Percentiles rank a stretch among this genome's conserved stretches.
phyloP scores from a whole-genome alignment of 2,888 invertebrate species.

The Brachyptera putata region DNA sequence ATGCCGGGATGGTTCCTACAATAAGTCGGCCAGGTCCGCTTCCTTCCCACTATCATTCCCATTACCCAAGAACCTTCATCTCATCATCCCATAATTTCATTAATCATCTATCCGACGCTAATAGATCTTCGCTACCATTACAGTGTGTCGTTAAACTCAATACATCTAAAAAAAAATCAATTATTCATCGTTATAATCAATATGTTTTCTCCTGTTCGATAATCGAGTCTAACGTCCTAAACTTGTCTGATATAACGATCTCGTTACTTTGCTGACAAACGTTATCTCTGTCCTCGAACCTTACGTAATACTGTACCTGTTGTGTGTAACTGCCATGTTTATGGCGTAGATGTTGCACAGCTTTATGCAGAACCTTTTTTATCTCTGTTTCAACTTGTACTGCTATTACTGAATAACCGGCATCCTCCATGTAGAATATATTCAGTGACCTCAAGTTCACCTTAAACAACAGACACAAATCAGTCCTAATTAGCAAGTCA shows the following conservation, averaged over 20 bases:
- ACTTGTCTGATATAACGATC: too few species aligned
- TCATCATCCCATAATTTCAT: too few species aligned
- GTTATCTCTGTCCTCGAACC: too few species aligned
- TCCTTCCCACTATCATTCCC: too few species aligned
- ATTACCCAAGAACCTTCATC: too few species aligned
- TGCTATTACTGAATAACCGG: constrained; percentile 51
- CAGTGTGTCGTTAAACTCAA: not conserved
- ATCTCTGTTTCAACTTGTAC: constrained; percentile 53
- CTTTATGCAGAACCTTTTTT: constrained; percentile 47
- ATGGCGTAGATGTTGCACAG: constrained; percentile 50
- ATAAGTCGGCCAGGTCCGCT: too few species aligned
- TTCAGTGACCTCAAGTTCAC: constrained; percentile 47
- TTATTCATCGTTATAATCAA: not conserved
- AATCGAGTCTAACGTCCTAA: too few species aligned
- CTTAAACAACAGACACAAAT: constrained; percentile 34
- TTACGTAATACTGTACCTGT: too few species aligned
- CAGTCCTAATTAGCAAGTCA: not conserved
- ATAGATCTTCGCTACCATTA: too few species aligned
- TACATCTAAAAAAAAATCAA: not conserved
- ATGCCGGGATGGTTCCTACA: too few species aligned
- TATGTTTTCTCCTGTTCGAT: not conserved
- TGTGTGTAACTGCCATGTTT: constrained; percentile 47
- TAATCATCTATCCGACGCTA: too few species aligned
- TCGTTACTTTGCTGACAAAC: too few species aligned
- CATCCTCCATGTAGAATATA: constrained; percentile 62